Percentiles rank a stretch among this genome's conserved stretches.
These are phyloP conservation scores for Aphelocoma coerulescens DNA, from an alignment of 2,113 vertebrate genomes.

Conservation along the genomic window DNA sequence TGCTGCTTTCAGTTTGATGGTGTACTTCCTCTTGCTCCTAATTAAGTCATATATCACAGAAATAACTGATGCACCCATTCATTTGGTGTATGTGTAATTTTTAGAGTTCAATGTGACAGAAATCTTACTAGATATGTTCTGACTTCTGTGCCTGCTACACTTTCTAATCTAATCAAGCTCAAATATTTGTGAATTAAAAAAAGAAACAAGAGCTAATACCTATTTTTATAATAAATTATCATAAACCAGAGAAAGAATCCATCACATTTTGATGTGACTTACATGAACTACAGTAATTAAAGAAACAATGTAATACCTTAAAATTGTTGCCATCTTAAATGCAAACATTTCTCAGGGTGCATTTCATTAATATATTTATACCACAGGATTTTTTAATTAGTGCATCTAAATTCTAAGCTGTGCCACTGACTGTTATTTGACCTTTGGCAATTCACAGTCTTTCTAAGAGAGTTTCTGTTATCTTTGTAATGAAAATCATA, in stretches of 20 bases:
- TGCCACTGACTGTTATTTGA: conserved; percentile 62
- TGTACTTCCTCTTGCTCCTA: conserved; percentile 32
- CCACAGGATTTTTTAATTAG: conserved; percentile 56
- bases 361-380: conserved; percentile 60
- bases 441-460: conserved; percentile 64
- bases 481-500: conserved; percentile 70
- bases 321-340: conserved; percentile 22
- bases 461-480: conserved; percentile 62
- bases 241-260: not conserved
- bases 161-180: not conserved
- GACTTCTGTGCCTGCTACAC: not conserved
- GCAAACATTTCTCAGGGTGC: conserved; percentile 39
- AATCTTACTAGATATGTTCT: not conserved
- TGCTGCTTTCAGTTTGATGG: conserved; percentile 42
- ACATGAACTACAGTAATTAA: conserved; percentile 20
- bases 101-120: not conserved
- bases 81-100: not conserved
- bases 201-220: not conserved
- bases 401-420: conserved; percentile 55
- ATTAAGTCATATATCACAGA: conserved; percentile 26
- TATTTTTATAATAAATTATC: not conserved
- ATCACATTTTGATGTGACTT: not conserved
- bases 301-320: not conserved
- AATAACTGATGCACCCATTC: conserved; percentile 10
- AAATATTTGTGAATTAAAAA: not conserved